Evolutionary conservation across 2,888 invertebrate species (phyloP).

Genomic region (Heterodera filipjevi): DNA sequence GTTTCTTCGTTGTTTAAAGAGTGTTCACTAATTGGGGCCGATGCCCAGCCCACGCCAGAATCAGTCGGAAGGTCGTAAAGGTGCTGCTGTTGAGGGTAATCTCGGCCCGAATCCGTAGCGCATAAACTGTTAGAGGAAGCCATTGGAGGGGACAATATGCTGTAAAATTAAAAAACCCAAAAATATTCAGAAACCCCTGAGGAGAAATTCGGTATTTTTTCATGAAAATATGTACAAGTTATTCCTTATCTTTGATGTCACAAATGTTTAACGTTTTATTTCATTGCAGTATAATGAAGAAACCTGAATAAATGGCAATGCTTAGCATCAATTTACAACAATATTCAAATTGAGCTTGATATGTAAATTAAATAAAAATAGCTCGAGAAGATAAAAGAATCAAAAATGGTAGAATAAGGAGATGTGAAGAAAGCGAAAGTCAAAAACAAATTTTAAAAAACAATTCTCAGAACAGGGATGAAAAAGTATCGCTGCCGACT

Average conservation of each 20-base stretch:
- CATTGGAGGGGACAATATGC: not conserved
- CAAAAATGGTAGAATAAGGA: too few species aligned
- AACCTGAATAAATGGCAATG: not conserved
- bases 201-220: too few species aligned
- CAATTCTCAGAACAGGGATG: too few species aligned
- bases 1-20: too few species aligned
- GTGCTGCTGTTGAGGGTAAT: not conserved
- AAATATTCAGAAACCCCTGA: too few species aligned
- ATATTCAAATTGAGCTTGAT: too few species aligned
- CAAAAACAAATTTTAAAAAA: not conserved
- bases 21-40: not conserved
- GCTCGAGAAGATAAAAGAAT: not conserved
- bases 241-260: too few species aligned
- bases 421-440: not conserved
- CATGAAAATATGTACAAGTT: too few species aligned
- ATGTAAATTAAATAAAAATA: too few species aligned
- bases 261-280: not conserved
- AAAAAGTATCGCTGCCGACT: too few species aligned
- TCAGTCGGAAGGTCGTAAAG: slow-evolving; percentile 20
- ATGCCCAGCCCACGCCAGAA: not conserved
- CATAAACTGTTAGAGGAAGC: not conserved
- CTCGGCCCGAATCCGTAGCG: not conserved
- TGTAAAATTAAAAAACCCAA: slow-evolving; percentile 3
- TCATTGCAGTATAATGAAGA: not conserved
- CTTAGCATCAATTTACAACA: too few species aligned